Conservation (phyloP, 2,797 vertebrate species). For the Falco rusticolus region DNA sequence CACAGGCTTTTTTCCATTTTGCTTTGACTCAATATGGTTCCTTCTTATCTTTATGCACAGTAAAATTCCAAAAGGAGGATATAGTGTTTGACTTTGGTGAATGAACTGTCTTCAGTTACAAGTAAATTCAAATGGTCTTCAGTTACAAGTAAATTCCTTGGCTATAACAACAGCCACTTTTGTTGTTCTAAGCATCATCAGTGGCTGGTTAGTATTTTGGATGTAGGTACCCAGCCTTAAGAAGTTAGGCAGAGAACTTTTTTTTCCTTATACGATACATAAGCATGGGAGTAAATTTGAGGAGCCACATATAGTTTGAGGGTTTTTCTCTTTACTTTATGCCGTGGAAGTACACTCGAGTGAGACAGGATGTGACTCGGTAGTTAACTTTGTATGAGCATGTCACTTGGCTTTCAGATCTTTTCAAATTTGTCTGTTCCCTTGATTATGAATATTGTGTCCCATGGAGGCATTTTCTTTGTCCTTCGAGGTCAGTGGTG, state of each 20-base stretch:
- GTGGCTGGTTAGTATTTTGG: neutral
- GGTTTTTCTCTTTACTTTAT: neutral
- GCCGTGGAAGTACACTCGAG: neutral
- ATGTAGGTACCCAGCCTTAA: neutral
- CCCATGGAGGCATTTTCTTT: neutral
- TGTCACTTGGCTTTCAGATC: neutral
- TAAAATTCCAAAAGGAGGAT: neutral
- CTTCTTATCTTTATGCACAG: neutral
- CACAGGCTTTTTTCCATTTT: constrained; percentile 1
- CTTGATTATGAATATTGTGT: neutral
- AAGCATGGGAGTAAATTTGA: neutral
- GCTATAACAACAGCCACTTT: neutral
- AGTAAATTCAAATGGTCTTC: neutral
- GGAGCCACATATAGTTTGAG: neutral
- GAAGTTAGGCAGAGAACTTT: neutral
- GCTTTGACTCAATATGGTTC: neutral
- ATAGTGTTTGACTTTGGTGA: neutral
- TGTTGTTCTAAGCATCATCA: neutral
- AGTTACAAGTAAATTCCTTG: neutral
- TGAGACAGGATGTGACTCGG: neutral
- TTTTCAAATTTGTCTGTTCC: neutral
- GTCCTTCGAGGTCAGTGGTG: neutral
- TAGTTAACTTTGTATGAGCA: neutral
- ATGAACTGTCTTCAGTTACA: neutral
- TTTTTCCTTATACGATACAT: neutral